Percentiles rank a stretch among this genome's conserved stretches.
phyloP scores from a whole-genome alignment of 2,888 invertebrate genomes.

The Drosophila diplacantha region DNA sequence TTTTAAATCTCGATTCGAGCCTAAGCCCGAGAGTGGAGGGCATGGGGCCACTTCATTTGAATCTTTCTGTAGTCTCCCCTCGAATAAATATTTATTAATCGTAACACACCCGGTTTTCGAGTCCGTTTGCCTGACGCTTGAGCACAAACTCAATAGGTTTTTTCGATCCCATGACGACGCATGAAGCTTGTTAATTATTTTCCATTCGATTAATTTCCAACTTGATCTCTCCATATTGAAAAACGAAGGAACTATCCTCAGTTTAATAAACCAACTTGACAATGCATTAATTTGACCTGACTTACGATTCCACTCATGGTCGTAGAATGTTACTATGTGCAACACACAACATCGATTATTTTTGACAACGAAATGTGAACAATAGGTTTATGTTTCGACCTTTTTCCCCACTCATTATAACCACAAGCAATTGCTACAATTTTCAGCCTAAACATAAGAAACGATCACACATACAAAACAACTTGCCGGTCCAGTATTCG shows the following conservation, averaged over 20 bases:
- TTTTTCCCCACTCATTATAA: slow-evolving; percentile 22
- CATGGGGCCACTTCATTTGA: slow-evolving; percentile 21
- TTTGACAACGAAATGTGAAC: slow-evolving; percentile 56
- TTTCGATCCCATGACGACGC: slow-evolving; percentile 25
- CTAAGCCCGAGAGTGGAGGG: slow-evolving; percentile 1
- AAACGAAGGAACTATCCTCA: slow-evolving; percentile 3
- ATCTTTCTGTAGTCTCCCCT: slow-evolving; percentile 32
- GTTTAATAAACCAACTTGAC: slow-evolving; percentile 21
- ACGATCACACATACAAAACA: slow-evolving; percentile 44
- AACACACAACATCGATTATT: slow-evolving; percentile 24
- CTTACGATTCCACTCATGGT: slow-evolving; percentile 12
- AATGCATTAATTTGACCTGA: slow-evolving; percentile 25
- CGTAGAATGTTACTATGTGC: slow-evolving; percentile 9
- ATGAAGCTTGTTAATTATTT: slow-evolving; percentile 28
- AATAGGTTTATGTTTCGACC: slow-evolving; percentile 41
- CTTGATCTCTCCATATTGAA: slow-evolving; percentile 25
- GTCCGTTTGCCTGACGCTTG: slow-evolving; percentile 30
- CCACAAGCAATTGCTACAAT: slow-evolving; percentile 40
- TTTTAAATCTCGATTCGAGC: slow-evolving; percentile 23
- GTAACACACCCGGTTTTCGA: slow-evolving; percentile 15
- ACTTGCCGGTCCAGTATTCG: slow-evolving; percentile 75
- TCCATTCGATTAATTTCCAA: slow-evolving; percentile 6
- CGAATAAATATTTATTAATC: slow-evolving; percentile 26
- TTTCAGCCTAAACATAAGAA: slow-evolving; percentile 46
- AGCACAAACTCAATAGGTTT: slow-evolving; percentile 18